Evolutionary conservation across 2,113 vertebrate genomes (phyloP), one percentile per base, ranked within the genome.

Genomic region (Urocynchramus pylzowi): DNA sequence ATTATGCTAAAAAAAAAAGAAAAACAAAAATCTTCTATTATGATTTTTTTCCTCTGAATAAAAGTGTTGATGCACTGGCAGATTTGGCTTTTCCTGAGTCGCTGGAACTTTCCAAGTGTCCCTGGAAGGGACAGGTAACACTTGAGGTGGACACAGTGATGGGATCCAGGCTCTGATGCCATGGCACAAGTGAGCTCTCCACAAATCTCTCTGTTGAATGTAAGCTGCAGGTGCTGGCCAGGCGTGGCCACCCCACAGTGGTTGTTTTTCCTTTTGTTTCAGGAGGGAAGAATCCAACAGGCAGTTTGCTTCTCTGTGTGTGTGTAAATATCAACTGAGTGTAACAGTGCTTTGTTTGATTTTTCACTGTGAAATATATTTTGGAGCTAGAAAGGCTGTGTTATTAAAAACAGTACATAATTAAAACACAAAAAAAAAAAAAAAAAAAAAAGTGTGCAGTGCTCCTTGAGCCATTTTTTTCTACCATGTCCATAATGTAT

Each of bases 321-420:
- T 88, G 59, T 97, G 95, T 96, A 97, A 93, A 97, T 96, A 96
- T 41, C 57, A 41, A 33, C 33, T n/a, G 45, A 65, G 69, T 95
- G 81, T 89, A 81, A 84, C 85, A 76, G 78, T 94, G 88, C 19
- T 95, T 77, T 71, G 37, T 95, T 91, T 91, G 45, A 74, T 95
- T 90, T 93, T 89, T 82, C 93, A 96, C 96, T 93, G 95, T 97
- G 93, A 97, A 93, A 89, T 91, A 86, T 84, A 83, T 96, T 97
- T 96, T 92, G 90, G 84, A 95, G 81, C 80, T 95, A 94, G 84
- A 93, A 89, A 95, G 63, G 27, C 57, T 91, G 73, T 93, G 93
- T 82, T 92, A 91, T 93, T 95, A 74, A 90, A 95, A 96, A 27
- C 23, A 79, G 74, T 53, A 71, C 47, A 26, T 39, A 68, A 91